A percentile compares a stretch with the other conserved stretches of the same genome.
Conservation (phyloP, 2,888 invertebrate genomes). For the Aleiodes leptofemur region DNA sequence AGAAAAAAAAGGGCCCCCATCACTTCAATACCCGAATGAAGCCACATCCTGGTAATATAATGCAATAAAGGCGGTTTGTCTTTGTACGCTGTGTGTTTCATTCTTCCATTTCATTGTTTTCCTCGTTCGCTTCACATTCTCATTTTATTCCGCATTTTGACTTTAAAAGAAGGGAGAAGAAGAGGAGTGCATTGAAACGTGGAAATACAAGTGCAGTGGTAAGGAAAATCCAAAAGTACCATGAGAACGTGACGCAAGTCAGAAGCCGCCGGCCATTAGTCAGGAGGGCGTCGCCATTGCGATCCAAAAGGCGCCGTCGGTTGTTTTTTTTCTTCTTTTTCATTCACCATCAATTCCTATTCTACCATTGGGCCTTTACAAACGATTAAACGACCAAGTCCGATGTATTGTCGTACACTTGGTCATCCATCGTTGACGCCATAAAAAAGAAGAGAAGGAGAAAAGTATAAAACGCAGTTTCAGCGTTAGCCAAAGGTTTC, state of each 20-base stretch:
- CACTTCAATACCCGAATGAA: slow-evolving; percentile 24
- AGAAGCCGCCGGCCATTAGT: slow-evolving; percentile 47
- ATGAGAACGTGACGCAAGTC: slow-evolving; percentile 49
- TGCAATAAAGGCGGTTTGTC: not conserved
- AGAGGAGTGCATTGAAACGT: not conserved
- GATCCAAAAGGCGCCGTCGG: slow-evolving; percentile 16
- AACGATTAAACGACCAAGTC: slow-evolving; percentile 19
- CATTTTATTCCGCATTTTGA: too few relatives aligned
- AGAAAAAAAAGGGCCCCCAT: not conserved
- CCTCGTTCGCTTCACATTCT: too few relatives aligned
- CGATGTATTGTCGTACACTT: slow-evolving; percentile 27
- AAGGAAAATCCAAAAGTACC: slow-evolving; percentile 18
- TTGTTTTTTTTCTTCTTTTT: not conserved
- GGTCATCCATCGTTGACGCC: slow-evolving; percentile 1
- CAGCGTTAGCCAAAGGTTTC: slow-evolving; percentile 38
- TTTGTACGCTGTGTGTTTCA: not conserved
- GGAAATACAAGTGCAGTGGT: not conserved
- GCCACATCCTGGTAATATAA: slow-evolving; percentile 43
- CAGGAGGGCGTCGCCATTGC: slow-evolving; percentile 45
- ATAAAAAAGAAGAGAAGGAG: not conserved
- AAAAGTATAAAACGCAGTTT: slow-evolving; percentile 32
- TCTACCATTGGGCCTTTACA: slow-evolving; percentile 10
- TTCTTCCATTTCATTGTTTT: too few relatives aligned
- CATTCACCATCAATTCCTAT: slow-evolving; percentile 26
- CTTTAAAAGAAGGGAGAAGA: not conserved